Evolutionary conservation across 1,140 invertebrate species (phyloP), one percentile per base, ranked within the genome.

Genomic region (Alviniconcha marisindica): DNA sequence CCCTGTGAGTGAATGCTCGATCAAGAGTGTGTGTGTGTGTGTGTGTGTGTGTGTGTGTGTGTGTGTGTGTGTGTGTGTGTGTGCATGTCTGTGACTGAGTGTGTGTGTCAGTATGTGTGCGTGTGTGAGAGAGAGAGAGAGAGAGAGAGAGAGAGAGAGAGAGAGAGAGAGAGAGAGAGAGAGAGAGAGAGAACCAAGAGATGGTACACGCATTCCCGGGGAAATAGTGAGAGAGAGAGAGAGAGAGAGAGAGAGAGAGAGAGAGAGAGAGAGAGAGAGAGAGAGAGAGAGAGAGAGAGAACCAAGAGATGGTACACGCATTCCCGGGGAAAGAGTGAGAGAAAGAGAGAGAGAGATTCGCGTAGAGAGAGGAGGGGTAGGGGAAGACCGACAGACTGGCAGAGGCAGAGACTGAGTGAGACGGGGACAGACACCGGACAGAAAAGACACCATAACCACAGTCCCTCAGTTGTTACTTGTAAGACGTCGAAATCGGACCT

Each of bases 191-290:
- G 14, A 24, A n/a, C 21, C 7, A 60, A 60, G 56, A 60, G 4
- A 60, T n/a, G n/a, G n/a, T n/a, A n/a, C n/a, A n/a, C n/a, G n/a
- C n/a, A n/a, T n/a, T n/a, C n/a, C n/a, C n/a, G n/a, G n/a, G n/a
- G n/a, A n/a, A 5, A n/a, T 0, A 5, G 56, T 0, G 56, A 5
- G 56, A 2, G 56, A 60, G 56, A 5, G 56, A 60, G 56, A 60
- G 1, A 60, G 56, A 60, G 56, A 60, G 56, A 60, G 4, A 60
- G 56, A 60, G 56, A 60, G 56, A 60, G 56, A 60, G 56, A 60
- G 48, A 54, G 42, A 79, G 48, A 54, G 42, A 79, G 48, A 56
- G 66, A 71, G 14, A 79, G 44, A 77, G 38, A 77, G 76, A 77
- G 76, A 77, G 76, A 77, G 76, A 77, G 40, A 48, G 44, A 38